Base-by-base conservation (phyloP, 2,888 invertebrate genomes). In the Hypercompe scribonia region DNA sequence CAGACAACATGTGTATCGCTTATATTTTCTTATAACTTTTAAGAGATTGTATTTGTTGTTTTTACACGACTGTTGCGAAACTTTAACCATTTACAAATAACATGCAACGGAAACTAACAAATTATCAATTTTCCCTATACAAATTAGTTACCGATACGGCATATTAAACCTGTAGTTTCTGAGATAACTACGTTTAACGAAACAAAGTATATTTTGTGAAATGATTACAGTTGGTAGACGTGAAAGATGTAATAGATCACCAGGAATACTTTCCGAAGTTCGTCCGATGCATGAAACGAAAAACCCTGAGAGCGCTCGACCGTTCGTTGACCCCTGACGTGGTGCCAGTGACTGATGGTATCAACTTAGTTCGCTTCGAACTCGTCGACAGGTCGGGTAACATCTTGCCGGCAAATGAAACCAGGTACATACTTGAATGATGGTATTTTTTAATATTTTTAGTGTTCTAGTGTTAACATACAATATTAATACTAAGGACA, bases 321-420 rank as follows among this genome's bases (percentile, higher is more conserved):
- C 93, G 96, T 31, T 92, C 97, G 1, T 91, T 97, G 72, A 93
- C 93, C 18, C 94, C 96, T 8, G 97, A 97, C 80, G 91, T 96
- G 63, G 97, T 97, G 74, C 96, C 97, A 0, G 87, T 98, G 21
- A 94, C 96, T 31, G 96, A 96, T 64, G 97, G 97, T 10, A 93
- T 97, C 65, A 96, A 96, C 80, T 91, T 98, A 67, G 96, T 97
- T 36, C 94, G 96, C 46, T 96, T 95, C 78, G 94, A 96, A 77
- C 87, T 96, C 33, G 92, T 95, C 21, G 95, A 95, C 78, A 88
- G 88, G 65, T 90, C 93, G 2, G 94, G 95, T 2, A 93, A 95
- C 73, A 84, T 94, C 24, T 79, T 95, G 82, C 87, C 89, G n/a
- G 93, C 93, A 71, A 95, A 94, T 81, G 90, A 89, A 70, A 93